Base-by-base conservation (phyloP, 2,797 vertebrate genomes). In the Leuciscus waleckii region DNA sequence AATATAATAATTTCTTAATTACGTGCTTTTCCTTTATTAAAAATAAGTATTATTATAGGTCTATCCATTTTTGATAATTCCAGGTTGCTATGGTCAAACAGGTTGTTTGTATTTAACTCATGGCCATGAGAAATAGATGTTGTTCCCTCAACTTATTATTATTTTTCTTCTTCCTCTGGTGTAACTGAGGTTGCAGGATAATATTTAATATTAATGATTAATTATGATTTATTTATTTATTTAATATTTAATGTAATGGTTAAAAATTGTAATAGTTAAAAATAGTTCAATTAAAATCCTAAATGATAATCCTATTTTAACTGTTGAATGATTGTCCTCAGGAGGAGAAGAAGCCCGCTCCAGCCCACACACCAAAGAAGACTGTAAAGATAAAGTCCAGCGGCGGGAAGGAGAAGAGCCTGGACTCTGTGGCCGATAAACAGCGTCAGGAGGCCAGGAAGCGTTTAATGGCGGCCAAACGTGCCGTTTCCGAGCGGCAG, bases 391-490 rank as follows among this genome's bases (percentile, higher is more conserved):
- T 95, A 92, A 97, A 97, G 92, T 95, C 97, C 79, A 96, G 96
- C 87, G 84, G 21, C 0, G 71, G 29, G 56, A 88, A 89, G 84
- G 89, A 89, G 76, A 89, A 89, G 32, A 84, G 83, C 85, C 17
- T n/a, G 13, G 89, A 89, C 51, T 84, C 81, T 6, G 37, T 85
- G 68, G 87, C 98, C 1, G 95, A 97, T 90, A 96, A 95, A 85
- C 98, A 99, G 95, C 96, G 98, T 88, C 97, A 97, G 90, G 98
- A 99, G 92, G 98, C 98, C 90, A 95, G 98, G 92, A 99, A 98
- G 92, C 96, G 98, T 87, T 96, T 99, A 95, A 97, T 99, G 94
- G 95, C 98, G 17, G 98, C 98, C 94, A 99, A 99, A 93, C 96
- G 98, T 85, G 98, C 98, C 17, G 97, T 97, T 9, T 99, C 98